These are phyloP conservation scores for Vidua macroura DNA, from an alignment of 2,113 vertebrate genomes.

Conservation along the genomic window DNA sequence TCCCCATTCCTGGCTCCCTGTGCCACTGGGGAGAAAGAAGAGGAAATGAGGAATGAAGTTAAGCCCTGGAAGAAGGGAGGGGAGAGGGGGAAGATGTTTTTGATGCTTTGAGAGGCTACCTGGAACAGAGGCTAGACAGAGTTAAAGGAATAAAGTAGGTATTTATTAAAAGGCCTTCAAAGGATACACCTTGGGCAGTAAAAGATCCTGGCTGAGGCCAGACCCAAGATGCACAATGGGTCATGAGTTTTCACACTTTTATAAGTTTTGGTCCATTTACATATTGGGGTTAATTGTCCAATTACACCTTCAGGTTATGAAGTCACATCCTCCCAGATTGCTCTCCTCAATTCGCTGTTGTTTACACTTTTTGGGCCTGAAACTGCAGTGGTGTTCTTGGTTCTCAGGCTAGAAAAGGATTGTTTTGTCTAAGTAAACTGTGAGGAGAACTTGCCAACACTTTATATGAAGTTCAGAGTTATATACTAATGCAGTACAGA, in stretches of 20 bases:
- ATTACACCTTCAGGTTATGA: background rate
- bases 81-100: background rate
- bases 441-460: background rate
- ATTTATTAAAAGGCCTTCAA: background rate
- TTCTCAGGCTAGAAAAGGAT: background rate
- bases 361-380: background rate
- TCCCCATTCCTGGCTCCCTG: rapidly evolving
- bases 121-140: background rate
- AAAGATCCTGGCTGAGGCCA: rapidly evolving
- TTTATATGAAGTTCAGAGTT: background rate
- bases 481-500: background rate
- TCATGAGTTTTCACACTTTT: background rate
- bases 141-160: background rate
- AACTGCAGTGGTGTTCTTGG: rapidly evolving
- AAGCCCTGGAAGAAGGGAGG: background rate
- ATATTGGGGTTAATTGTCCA: background rate
- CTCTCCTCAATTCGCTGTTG: rapidly evolving
- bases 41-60: background rate
- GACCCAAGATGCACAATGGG: rapidly evolving
- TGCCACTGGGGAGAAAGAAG: background rate
- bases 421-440: background rate
- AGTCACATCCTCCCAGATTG: background rate
- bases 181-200: background rate
- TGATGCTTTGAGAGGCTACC: background rate
- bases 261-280: background rate